Percentiles rank a stretch among this genome's conserved stretches.
Evolutionary conservation across 1,140 invertebrate genomes (phyloP).

Genomic region (Daktulosphaira vitifoliae): DNA sequence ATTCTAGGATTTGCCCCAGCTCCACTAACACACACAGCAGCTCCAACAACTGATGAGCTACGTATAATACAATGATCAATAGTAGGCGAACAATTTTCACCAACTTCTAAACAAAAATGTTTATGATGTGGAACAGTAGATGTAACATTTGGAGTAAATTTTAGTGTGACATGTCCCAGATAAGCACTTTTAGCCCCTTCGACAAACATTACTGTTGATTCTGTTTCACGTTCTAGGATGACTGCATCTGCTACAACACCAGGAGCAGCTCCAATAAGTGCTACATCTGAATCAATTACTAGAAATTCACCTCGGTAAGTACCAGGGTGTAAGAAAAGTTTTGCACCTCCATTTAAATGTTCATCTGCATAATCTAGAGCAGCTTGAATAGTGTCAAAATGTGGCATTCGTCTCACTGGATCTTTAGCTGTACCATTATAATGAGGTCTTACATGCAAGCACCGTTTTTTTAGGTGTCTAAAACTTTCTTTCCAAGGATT

Average conservation of each 20-base stretch:
- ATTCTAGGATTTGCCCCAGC: slow-evolving; percentile 86
- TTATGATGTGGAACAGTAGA: slow-evolving; percentile 92
- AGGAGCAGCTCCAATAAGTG: slow-evolving; percentile 70
- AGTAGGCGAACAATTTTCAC: slow-evolving; percentile 90
- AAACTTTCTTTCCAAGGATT: slow-evolving; percentile 99
- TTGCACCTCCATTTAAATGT: slow-evolving; percentile 43
- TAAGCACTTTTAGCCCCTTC: slow-evolving; percentile 90
- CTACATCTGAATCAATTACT: slow-evolving; percentile 86
- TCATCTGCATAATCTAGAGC: slow-evolving; percentile 76
- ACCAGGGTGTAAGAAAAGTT: slow-evolving; percentile 85
- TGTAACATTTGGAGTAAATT: slow-evolving; percentile 89
- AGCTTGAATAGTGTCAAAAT: slow-evolving; percentile 84
- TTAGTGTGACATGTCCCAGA: slow-evolving; percentile 88
- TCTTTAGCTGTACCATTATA: slow-evolving; percentile 51
- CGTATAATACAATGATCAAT: slow-evolving; percentile 94
- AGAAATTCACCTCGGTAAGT: slow-evolving; percentile 87
- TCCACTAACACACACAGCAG: slow-evolving; percentile 92
- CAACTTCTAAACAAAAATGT: slow-evolving; percentile 94
- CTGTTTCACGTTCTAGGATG: slow-evolving; percentile 83
- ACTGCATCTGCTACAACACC: slow-evolving; percentile 93
- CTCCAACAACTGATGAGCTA: slow-evolving; percentile 90
- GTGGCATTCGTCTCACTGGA: slow-evolving; percentile 53
- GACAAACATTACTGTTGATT: slow-evolving; percentile 92
- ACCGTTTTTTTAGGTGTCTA: slow-evolving; percentile 75
- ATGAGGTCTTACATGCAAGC: slow-evolving; percentile 88